phyloP scores from a whole-genome alignment of 1,140 invertebrate genomes.

The Drosophila setifemur region DNA sequence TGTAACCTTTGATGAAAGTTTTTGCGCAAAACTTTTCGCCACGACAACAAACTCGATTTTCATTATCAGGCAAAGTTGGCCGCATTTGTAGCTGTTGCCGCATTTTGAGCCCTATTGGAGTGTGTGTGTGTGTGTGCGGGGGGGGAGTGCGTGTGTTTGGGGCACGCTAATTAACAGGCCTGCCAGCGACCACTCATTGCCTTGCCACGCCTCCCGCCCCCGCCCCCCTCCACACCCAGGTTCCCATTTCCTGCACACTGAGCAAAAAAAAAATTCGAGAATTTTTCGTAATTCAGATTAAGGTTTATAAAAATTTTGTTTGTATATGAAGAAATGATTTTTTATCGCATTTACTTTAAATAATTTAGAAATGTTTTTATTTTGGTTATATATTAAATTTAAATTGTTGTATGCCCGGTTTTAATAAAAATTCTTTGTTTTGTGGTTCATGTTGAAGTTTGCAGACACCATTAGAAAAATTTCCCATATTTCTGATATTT shows the following conservation, averaged over 20 bases:
- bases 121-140: background rate
- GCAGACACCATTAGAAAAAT: no score
- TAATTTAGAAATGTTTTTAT: no score
- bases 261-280: background rate
- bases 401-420: no score
- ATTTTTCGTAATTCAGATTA: no score
- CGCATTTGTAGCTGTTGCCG: slow-evolving; percentile 54
- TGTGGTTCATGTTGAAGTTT: no score
- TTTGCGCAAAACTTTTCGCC: slow-evolving; percentile 66
- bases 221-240: no score
- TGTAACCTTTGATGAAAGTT: slow-evolving; percentile 79
- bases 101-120: slow-evolving; percentile 44
- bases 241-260: background rate
- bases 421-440: no score
- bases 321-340: no score
- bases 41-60: slow-evolving; percentile 67
- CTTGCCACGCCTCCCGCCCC: background rate
- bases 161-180: slow-evolving; percentile 72
- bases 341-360: no score
- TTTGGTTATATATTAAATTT: no score
- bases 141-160: slow-evolving; percentile 16
- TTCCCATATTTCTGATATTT: no score
- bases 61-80: slow-evolving; percentile 73
- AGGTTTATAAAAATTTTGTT: background rate
- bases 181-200: slow-evolving; percentile 34